phyloP scores from a whole-genome alignment of 92 coral and sea anemone species.

The Virgularia gustaviana region DNA sequence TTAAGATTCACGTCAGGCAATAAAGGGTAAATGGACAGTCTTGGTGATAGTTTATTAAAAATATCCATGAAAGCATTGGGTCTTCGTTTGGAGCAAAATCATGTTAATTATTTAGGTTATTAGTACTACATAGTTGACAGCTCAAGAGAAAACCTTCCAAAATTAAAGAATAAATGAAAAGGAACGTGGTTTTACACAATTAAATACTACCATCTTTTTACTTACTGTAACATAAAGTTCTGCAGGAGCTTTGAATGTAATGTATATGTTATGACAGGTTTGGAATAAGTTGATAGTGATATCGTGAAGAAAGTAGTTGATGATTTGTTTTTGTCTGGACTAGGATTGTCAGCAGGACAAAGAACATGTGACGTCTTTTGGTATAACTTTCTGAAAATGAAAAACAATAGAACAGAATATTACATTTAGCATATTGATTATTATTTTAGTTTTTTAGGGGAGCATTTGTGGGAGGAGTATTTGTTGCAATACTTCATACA shows the following conservation, averaged over 20 bases:
- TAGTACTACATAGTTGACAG: no score
- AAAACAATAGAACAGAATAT: background rate
- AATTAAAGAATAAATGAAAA: background rate
- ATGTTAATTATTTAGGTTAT: no score
- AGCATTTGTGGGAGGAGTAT: background rate
- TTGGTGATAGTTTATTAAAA: no score
- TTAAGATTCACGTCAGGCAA: no score
- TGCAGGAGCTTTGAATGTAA: slow-evolving; percentile 10
- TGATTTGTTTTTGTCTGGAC: background rate
- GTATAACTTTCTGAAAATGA: background rate
- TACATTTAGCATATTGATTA: background rate
- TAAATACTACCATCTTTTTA: background rate
- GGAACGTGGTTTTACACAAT: background rate
- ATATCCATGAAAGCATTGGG: no score
- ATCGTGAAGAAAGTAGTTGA: slow-evolving; percentile 14
- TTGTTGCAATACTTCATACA: no score
- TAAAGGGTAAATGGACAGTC: no score
- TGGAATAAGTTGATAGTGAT: slow-evolving; percentile 21
- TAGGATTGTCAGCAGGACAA: slow-evolving; percentile 20
- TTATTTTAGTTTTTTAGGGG: no score
- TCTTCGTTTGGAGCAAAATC: no score
- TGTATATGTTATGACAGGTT: background rate
- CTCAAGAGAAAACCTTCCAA: no score
- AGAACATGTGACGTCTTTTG: slow-evolving; percentile 28
- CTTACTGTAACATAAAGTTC: slow-evolving; percentile 27